Evolutionary conservation across 2,797 vertebrate genomes (phyloP).

Genomic region (Leptodactylus fallax): DNA sequence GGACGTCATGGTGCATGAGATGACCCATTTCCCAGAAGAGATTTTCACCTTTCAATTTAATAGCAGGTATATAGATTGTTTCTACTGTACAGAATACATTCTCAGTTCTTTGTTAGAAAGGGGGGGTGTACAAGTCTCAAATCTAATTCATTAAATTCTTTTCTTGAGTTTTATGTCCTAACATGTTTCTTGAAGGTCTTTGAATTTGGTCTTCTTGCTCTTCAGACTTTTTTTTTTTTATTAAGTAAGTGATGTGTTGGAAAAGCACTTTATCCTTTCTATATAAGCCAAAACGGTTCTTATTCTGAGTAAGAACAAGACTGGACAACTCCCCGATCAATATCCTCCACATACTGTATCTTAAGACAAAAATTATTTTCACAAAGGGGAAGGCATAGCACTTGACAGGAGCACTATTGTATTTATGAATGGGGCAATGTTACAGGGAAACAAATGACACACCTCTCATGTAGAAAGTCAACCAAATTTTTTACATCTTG

Average conservation of each 20-base stretch:
- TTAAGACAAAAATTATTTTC: slow-evolving; percentile 71
- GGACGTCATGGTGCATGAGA: background rate
- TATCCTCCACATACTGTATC: slow-evolving; percentile 61
- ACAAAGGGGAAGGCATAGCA: slow-evolving; percentile 36
- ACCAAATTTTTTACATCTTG: too few species aligned
- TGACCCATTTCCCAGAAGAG: background rate
- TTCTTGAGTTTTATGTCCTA: slow-evolving; percentile 52
- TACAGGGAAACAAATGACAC: background rate
- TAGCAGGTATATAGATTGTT: background rate
- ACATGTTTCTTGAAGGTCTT: slow-evolving; percentile 54
- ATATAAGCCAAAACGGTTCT: slow-evolving; percentile 63
- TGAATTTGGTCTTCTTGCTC: slow-evolving; percentile 22
- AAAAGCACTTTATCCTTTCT: slow-evolving; percentile 52
- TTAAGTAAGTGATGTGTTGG: slow-evolving; percentile 49
- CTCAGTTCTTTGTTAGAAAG: background rate
- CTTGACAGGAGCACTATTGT: slow-evolving; percentile 35
- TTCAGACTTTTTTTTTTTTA: slow-evolving; percentile 24
- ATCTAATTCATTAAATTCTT: slow-evolving; percentile 47
- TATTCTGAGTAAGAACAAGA: slow-evolving; percentile 66
- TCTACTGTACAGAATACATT: too few species aligned
- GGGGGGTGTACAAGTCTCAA: background rate
- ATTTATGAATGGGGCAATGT: background rate
- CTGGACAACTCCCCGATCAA: slow-evolving; percentile 68
- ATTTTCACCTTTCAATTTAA: background rate
- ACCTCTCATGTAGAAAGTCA: background rate